Evolutionary conservation across 2,113 vertebrate genomes (phyloP).

Genomic region (Gymnarchus niloticus): DNA sequence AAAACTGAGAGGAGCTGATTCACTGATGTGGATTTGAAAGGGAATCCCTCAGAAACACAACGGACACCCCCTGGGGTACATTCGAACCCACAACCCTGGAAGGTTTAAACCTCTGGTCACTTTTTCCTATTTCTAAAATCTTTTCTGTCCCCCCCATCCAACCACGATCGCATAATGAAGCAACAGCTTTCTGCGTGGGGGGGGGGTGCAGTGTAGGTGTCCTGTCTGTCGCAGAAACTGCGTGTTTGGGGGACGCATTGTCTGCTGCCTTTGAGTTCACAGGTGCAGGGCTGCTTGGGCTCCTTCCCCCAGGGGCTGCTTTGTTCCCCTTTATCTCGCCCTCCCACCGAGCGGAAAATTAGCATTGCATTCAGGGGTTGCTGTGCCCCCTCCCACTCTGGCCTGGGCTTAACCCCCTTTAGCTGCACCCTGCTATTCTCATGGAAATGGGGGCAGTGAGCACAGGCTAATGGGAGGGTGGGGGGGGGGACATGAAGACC

Average conservation of each 20-base stretch:
- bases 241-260: slow-evolving; percentile 40
- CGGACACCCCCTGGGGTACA: background rate
- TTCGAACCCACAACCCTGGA: background rate
- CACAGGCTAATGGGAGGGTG: slow-evolving; percentile 31
- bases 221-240: slow-evolving; percentile 35
- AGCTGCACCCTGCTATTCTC: slow-evolving; percentile 41
- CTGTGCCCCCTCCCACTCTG: slow-evolving; percentile 37
- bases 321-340: slow-evolving; percentile 43
- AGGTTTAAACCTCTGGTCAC: too few relatives aligned
- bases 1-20: background rate
- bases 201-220: background rate
- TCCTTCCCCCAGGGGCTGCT: slow-evolving; percentile 31
- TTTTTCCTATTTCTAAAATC: background rate
- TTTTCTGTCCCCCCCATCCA: background rate
- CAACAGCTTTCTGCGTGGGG: background rate
- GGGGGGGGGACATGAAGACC: background rate
- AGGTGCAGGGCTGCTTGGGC: slow-evolving; percentile 43
- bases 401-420: slow-evolving; percentile 41
- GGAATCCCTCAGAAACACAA: background rate
- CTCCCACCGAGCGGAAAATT: slow-evolving; percentile 44
- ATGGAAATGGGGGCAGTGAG: slow-evolving; percentile 42
- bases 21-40: background rate
- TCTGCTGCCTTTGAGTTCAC: slow-evolving; percentile 40
- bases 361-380: slow-evolving; percentile 40
- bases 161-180: background rate